Evolutionary conservation across 2,797 vertebrate species (phyloP).

Genomic region (Scolopax bukidnonensis): DNA sequence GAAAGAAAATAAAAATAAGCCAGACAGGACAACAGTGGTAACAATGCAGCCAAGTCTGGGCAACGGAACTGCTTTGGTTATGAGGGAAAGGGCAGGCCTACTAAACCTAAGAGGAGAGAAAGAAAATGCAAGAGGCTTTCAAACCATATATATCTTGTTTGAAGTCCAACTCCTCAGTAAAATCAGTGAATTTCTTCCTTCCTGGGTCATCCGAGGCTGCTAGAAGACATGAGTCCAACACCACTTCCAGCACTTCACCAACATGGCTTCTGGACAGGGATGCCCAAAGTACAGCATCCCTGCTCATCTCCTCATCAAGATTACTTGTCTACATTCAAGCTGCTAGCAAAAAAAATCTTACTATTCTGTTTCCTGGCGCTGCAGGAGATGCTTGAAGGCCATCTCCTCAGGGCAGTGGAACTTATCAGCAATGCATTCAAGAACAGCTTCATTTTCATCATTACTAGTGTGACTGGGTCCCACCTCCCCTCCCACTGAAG

Average conservation of each 20-base stretch:
- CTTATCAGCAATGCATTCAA: background rate
- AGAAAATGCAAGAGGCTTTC: background rate
- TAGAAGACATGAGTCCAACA: background rate
- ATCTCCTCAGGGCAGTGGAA: background rate
- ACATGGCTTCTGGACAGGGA: background rate
- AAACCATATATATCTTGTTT: background rate
- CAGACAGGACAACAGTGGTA: background rate
- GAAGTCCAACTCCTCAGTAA: background rate
- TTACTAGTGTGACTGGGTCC: background rate
- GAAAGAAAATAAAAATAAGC: background rate
- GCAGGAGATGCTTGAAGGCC: background rate
- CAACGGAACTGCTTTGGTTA: background rate
- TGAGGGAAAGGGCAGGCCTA: background rate
- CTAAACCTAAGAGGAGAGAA: background rate
- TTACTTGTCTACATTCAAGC: background rate
- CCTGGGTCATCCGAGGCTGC: background rate
- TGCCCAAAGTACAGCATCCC: background rate
- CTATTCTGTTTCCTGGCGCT: background rate
- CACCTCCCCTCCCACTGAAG: background rate
- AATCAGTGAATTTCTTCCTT: background rate
- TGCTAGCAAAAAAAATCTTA: background rate
- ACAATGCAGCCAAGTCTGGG: rapidly evolving
- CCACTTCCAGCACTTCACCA: background rate
- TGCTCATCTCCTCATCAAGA: background rate
- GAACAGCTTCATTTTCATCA: background rate